These are phyloP conservation scores for Dromaius novaehollandiae DNA, from an alignment of 2,113 vertebrate genomes.

Conservation along the genomic window DNA sequence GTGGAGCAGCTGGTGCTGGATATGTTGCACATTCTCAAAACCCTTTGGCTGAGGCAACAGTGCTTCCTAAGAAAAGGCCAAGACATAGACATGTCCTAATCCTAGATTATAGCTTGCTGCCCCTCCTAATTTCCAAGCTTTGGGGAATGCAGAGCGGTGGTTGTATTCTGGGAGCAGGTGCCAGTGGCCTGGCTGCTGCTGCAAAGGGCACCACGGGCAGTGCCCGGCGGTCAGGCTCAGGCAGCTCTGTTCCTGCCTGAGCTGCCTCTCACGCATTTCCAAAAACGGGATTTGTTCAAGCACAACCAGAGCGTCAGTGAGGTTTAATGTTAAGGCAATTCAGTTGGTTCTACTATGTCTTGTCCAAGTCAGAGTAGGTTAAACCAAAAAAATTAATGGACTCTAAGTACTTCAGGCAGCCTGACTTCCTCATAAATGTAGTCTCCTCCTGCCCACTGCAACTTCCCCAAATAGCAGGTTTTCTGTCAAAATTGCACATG, in stretches of 20 bases:
- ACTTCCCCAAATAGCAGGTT: neutral
- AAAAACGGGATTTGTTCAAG: neutral
- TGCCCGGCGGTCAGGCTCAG: neutral
- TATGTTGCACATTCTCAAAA: no score
- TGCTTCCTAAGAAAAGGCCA: no score
- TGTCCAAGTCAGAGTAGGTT: neutral
- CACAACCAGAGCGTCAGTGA: neutral
- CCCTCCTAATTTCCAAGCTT: no score
- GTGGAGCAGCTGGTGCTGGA: no score
- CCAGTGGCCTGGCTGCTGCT: no score
- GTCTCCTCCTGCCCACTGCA: neutral
- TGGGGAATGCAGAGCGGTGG: no score
- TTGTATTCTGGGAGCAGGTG: no score
- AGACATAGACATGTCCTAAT: no score
- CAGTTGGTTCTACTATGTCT: neutral
- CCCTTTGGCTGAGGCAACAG: no score
- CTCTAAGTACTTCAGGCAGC: neutral
- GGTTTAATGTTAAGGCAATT: neutral
- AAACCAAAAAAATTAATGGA: neutral
- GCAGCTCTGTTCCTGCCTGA: neutral
- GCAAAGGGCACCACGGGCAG: fast-evolving
- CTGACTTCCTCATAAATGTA: neutral
- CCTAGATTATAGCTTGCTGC: no score
- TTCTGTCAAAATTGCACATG: neutral
- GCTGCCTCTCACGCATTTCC: fast-evolving